These are phyloP conservation scores for Rousettus madagascariensis DNA, from an alignment of 2,797 vertebrate species.

Conservation along the genomic window DNA sequence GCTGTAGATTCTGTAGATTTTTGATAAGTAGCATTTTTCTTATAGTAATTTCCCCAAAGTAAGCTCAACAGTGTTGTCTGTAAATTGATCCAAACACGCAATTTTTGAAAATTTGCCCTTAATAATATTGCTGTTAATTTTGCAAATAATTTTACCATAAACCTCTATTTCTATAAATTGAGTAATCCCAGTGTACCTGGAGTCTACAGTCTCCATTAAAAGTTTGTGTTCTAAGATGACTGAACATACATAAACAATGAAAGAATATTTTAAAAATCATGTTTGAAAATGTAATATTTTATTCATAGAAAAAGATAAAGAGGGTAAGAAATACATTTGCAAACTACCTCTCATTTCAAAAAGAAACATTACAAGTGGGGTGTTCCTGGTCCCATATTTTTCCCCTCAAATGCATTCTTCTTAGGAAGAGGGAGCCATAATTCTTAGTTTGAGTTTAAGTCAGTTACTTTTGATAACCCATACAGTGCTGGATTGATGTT, in stretches of 20 bases:
- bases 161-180: neutral
- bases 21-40: neutral
- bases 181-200: neutral
- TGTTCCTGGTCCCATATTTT: neutral
- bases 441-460: neutral
- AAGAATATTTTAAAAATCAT: neutral
- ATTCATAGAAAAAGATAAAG: neutral
- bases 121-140: neutral
- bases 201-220: neutral
- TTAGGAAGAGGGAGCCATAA: neutral
- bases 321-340: neutral
- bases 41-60: neutral
- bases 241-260: neutral
- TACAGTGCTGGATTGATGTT: neutral
- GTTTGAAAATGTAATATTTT: neutral
- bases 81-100: neutral
- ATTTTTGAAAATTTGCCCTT: neutral
- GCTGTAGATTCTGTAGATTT: neutral
- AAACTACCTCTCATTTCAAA: neutral
- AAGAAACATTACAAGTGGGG: neutral
- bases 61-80: neutral
- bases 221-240: neutral
- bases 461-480: neutral
- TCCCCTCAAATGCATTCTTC: neutral
- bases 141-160: neutral